Base-by-base conservation (phyloP, 2,797 vertebrate genomes). In the Poecilia gillii region DNA sequence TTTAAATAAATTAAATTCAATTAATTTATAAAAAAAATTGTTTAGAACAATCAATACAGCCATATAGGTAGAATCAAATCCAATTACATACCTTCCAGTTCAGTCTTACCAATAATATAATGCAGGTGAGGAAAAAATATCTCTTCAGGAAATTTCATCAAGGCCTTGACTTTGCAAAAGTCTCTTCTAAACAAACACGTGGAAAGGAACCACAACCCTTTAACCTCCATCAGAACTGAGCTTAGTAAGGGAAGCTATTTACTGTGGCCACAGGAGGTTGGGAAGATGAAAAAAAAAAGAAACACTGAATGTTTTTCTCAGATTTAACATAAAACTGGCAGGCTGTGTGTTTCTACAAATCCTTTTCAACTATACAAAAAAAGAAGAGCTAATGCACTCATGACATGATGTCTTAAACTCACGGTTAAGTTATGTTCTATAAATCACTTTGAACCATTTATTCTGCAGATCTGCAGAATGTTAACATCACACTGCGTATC, bases 401-500 rank as follows among this genome's bases (percentile, higher is more conserved):
- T 71, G 64, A 68, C 36, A 68, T 20, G 31, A 68, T 45, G 12
- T 45, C 9, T 45, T 43, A n/a, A 25, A 25, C 68, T n/a, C 23
- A 45, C 4, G 12, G 3, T 43, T 6, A 39, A 41, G 64, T 41
- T 64, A 8, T 43, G 3, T 49, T 51, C 7, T 72, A 11, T 51
- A 16, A 76, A 2, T 85, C 33, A 74, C 0, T 4, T 47, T 78
- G 3, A 45, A 71, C 33, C 3, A 13, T 78, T 72, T 6, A 20
- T 41, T 11, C 49, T 49, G 0, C 93, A 99, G 98, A 99, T 95
- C 93, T 99, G 80, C 99, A 99, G 96, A 99, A 99, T 0, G 98
- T 99, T 55, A 99, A 99, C 94, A 99, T 99, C 95, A 99, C 99
- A 0, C 89, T 99, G 88, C 96, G 98, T 8, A 99, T 99, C 94